These are phyloP conservation scores for Malurus melanocephalus DNA, from an alignment of 2,113 vertebrate species.

Conservation along the genomic window DNA sequence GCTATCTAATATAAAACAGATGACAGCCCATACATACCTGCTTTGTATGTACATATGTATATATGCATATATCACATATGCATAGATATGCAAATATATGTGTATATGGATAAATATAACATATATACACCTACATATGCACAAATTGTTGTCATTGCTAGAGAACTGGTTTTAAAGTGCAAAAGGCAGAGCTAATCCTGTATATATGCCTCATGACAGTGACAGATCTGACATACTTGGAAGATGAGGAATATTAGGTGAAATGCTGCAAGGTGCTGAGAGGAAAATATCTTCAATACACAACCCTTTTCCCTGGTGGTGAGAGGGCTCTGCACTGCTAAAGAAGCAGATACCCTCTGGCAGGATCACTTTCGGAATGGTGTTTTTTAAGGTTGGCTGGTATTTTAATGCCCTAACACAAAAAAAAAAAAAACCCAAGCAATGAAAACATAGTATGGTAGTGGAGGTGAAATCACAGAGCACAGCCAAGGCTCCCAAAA, in stretches of 20 bases:
- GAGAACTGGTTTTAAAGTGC: background rate
- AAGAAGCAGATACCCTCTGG: background rate
- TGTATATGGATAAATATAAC: background rate
- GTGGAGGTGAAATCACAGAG: background rate
- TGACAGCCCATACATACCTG: background rate
- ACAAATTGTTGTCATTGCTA: background rate
- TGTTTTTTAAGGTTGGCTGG: background rate
- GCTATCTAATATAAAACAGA: background rate
- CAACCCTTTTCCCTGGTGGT: background rate
- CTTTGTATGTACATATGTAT: background rate
- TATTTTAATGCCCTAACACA: background rate
- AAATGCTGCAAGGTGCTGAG: background rate
- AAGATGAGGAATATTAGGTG: background rate
- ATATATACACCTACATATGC: background rate
- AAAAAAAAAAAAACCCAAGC: background rate
- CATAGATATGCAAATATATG: background rate
- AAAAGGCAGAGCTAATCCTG: background rate
- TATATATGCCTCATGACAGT: background rate
- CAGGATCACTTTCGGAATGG: background rate
- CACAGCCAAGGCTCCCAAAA: background rate
- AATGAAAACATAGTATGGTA: background rate
- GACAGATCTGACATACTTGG: background rate
- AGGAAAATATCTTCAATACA: background rate
- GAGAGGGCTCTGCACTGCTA: background rate
- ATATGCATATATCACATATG: background rate